A percentile compares a stretch with the other conserved stretches of the same genome.
Evolutionary conservation across 2,888 invertebrate species (phyloP).

Genomic region (Strigamia transsilvanica): DNA sequence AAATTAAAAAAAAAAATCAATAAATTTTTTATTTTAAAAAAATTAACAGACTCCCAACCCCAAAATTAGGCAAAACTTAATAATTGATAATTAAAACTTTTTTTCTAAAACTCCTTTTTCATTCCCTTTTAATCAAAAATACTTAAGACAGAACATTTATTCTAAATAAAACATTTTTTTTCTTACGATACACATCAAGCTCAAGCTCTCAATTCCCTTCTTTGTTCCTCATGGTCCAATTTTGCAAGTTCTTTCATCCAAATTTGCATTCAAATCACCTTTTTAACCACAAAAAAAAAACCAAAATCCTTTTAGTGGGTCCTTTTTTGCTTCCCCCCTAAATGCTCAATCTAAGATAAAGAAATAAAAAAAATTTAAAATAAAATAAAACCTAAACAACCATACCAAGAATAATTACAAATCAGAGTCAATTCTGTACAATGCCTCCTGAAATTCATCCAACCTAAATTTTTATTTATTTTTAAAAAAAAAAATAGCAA

Average conservation of each 20-base stretch:
- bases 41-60: neutral
- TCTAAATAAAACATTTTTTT: neutral
- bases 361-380: neutral
- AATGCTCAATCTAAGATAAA: neutral
- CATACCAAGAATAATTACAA: neutral
- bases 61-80: conserved; percentile 2
- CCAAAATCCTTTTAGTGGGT: neutral
- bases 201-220: neutral
- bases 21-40: neutral
- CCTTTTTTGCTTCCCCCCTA: neutral
- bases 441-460: conserved; percentile 1
- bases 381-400: neutral
- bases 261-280: conserved; percentile 33
- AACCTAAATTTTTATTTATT: neutral
- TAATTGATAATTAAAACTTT: neutral
- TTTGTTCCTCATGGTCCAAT: conserved; percentile 38
- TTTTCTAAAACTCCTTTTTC: too few relatives aligned
- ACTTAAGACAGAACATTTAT: neutral
- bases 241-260: conserved; percentile 14
- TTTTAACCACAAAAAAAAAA: conserved; percentile 11
- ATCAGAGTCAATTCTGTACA: neutral
- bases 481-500: neutral
- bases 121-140: too few relatives aligned
- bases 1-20: neutral
- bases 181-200: neutral